Base-by-base conservation (phyloP, 2,888 invertebrate genomes). In the Amitus sp. region DNA sequence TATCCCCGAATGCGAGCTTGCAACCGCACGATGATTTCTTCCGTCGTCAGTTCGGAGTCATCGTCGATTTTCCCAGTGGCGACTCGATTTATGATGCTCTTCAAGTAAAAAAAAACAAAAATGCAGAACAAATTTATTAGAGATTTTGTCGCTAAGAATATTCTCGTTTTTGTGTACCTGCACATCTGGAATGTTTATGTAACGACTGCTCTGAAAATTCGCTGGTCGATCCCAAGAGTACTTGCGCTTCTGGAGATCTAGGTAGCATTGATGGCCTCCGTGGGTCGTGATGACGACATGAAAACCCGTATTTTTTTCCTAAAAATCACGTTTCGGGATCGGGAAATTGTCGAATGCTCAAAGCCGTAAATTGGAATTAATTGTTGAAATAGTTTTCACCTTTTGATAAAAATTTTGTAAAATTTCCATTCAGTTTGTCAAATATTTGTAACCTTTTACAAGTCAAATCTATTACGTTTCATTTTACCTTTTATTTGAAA, bases 1-100 rank as follows among this genome's bases (percentile, higher is more conserved):
- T 86, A 88, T 12, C 90, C 90, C 66, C 87, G 84, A 48, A 85
- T 84, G 42, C 82, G 79, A 1, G 89, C 88, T 81, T 91, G 90
- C 33, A 90, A 80, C 66, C 81, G 83, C 2, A 85, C 76, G 18
- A 90, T 83, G 2, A 69, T 62, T 2, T 68, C 57, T 20, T 70
- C 67, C 10, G 67, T 61, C 5, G 72, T 51, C 28, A 28, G 59
- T 51, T 61, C 34, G 17, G 12, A 18, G 51, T 17, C 19, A 23
- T 28, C 18, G 4, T 7, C 47, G 80, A 82, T 67, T 84, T 82
- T 70, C 82, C 45, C 84, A 1, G 82, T 76, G 66, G 83, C 83
- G 52, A 84, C 79, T 74, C 82, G 83, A 61, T 84, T 85, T 7
- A 85, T 83, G 70, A 84, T 83, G 10, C 84, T 82, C 65, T 86